Conservation (phyloP, 2,888 invertebrate species). For the Nomada hirtipes region DNA sequence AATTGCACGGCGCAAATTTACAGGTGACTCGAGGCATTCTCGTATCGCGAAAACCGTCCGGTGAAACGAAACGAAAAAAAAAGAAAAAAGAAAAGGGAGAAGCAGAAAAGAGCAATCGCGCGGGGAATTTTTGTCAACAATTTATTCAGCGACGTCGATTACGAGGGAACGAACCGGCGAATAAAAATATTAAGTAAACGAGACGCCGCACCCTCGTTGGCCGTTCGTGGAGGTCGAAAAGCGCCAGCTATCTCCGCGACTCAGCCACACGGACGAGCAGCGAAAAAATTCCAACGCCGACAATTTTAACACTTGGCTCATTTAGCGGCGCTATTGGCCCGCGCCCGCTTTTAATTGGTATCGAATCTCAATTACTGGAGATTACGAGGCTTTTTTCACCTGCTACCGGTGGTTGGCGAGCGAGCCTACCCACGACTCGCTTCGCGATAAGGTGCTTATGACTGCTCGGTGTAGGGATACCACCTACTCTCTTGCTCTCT, state of each 20-base stretch:
- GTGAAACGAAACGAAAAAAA: no score
- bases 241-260: conserved; percentile 35
- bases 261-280: conserved; percentile 22
- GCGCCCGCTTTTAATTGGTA: conserved; percentile 75
- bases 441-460: conserved; percentile 66
- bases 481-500: conserved; percentile 19
- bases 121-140: conserved; percentile 3
- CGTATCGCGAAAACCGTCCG: conserved; percentile 12
- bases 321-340: conserved; percentile 53
- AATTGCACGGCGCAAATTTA: conserved; percentile 70
- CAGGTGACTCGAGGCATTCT: conserved; percentile 64
- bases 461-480: conserved; percentile 34
- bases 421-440: conserved; percentile 18
- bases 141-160: conserved; percentile 29
- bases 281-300: conserved; percentile 25
- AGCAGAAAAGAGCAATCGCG: background rate
- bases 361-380: conserved; percentile 79
- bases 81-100: no score
- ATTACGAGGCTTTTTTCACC: conserved; percentile 71
- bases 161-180: background rate
- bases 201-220: background rate
- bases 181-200: background rate
- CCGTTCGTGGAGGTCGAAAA: background rate
- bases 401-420: conserved; percentile 42
- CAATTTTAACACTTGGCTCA: conserved; percentile 59